Evolutionary conservation across 2,113 vertebrate genomes (phyloP).

Genomic region (Gyps fulvus): DNA sequence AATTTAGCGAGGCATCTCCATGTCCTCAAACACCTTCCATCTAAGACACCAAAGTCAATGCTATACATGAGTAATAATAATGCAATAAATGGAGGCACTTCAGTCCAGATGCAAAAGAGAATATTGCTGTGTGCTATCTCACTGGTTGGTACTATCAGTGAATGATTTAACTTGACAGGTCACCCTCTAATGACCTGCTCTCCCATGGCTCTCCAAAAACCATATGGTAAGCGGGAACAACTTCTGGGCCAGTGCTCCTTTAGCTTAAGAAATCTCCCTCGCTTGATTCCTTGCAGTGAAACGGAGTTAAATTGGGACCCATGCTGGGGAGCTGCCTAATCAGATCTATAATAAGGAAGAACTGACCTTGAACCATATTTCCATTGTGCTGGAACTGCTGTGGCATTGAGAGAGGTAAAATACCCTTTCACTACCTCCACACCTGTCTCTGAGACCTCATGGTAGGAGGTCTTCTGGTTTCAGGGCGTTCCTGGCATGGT

Average conservation of each 20-base stretch:
- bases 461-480: neutral
- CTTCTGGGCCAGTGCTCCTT: slow-evolving; percentile 56
- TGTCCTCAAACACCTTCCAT: neutral
- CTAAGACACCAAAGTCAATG: neutral
- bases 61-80: neutral
- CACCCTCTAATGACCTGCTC: slow-evolving; percentile 61
- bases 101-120: neutral
- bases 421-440: neutral
- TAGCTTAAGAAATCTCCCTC: neutral
- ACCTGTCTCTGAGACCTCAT: neutral
- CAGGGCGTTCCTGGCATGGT: neutral
- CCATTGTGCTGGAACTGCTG: neutral
- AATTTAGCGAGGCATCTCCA: neutral
- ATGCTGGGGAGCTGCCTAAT: slow-evolving; percentile 54
- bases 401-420: neutral
- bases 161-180: slow-evolving; percentile 47
- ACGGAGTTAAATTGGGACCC: slow-evolving; percentile 40
- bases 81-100: neutral
- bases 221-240: neutral
- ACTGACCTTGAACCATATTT: slow-evolving; percentile 11
- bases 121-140: neutral
- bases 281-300: neutral
- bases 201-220: slow-evolving; percentile 46
- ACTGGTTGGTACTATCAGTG: neutral
- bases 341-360: slow-evolving; percentile 16